A percentile compares a stretch with the other conserved stretches of the same genome.
Evolutionary conservation across 92 coral and sea anemone genomes (phyloP).

Genomic region (Palythoa grandiflora): DNA sequence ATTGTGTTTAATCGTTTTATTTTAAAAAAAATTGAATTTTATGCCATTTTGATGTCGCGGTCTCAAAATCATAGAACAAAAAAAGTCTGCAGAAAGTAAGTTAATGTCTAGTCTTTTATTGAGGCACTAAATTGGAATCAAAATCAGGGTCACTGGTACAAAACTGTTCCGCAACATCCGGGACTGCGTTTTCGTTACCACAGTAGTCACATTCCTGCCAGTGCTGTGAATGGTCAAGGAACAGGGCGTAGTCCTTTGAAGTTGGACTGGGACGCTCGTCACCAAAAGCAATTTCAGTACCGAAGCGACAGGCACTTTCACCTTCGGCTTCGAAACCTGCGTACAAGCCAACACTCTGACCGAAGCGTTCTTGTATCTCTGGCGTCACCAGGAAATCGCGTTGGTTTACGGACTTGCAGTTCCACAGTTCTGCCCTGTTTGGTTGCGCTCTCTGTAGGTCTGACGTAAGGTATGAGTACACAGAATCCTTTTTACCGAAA

Average conservation of each 20-base stretch:
- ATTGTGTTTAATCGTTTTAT: too few relatives aligned
- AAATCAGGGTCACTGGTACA: constrained; percentile 1
- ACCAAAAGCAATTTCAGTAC: constrained; percentile 1
- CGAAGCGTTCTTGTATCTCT: constrained; percentile 4
- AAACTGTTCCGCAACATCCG: constrained; percentile 7
- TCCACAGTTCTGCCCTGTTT: constrained; percentile 21
- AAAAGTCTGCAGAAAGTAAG: too few relatives aligned
- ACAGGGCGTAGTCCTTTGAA: constrained; percentile 1
- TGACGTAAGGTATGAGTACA: constrained; percentile 7
- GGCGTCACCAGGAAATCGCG: constrained; percentile 15
- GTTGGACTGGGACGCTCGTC: not conserved
- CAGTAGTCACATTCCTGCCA: constrained; percentile 30
- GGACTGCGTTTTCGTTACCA: not conserved
- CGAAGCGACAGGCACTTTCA: constrained; percentile 15
- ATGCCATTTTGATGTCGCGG: too few relatives aligned
- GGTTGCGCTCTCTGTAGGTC: constrained; percentile 18
- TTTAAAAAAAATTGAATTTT: too few relatives aligned
- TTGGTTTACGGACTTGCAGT: constrained; percentile 35
- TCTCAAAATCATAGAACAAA: too few relatives aligned
- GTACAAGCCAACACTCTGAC: constrained; percentile 9
- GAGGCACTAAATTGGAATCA: not conserved
- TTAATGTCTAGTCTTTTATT: too few relatives aligned
- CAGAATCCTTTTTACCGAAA: not conserved
- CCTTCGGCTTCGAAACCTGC: constrained; percentile 23
- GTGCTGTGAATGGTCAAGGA: not conserved